Percentiles rank a stretch among this genome's conserved stretches.
These are phyloP conservation scores for Athalia rosae DNA, from an alignment of 2,888 invertebrate genomes.

Conservation along the genomic window DNA sequence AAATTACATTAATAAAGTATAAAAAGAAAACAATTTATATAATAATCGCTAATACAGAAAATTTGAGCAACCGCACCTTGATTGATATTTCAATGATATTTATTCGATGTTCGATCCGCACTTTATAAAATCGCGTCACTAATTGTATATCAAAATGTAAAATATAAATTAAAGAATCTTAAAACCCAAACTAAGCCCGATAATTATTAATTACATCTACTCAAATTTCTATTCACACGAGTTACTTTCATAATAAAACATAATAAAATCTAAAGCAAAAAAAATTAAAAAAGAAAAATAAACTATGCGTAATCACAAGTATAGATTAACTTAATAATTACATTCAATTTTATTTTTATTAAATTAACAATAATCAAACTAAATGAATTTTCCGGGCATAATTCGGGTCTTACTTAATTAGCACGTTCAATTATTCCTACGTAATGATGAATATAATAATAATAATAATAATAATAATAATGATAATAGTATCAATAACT, in stretches of 20 bases:
- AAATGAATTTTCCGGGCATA: slow-evolving; percentile 30
- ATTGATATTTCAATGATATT: slow-evolving; percentile 7
- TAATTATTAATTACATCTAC: not conserved
- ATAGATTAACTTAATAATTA: slow-evolving; percentile 6
- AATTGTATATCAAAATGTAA: not conserved
- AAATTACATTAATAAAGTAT: not conserved
- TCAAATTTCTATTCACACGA: not conserved
- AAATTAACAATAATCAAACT: slow-evolving; percentile 22
- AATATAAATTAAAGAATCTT: not conserved
- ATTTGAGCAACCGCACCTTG: slow-evolving; percentile 31
- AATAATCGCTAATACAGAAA: slow-evolving; percentile 12
- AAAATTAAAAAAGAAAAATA: not conserved
- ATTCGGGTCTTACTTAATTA: slow-evolving; percentile 23
- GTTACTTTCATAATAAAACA: not conserved
- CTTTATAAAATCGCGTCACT: slow-evolving; percentile 5
- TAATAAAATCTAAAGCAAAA: not conserved
- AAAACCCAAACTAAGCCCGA: slow-evolving; percentile 26
- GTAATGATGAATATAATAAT: slow-evolving; percentile 40
- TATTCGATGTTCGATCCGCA: not conserved
- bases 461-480: slow-evolving; percentile 48
- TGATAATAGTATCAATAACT: slow-evolving; percentile 13
- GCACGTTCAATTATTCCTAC: not conserved
- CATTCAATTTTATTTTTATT: no score
- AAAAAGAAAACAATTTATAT: not conserved
- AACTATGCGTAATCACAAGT: slow-evolving; percentile 8